Conservation (phyloP, 2,113 vertebrate genomes). For the Morone chrysops region DNA sequence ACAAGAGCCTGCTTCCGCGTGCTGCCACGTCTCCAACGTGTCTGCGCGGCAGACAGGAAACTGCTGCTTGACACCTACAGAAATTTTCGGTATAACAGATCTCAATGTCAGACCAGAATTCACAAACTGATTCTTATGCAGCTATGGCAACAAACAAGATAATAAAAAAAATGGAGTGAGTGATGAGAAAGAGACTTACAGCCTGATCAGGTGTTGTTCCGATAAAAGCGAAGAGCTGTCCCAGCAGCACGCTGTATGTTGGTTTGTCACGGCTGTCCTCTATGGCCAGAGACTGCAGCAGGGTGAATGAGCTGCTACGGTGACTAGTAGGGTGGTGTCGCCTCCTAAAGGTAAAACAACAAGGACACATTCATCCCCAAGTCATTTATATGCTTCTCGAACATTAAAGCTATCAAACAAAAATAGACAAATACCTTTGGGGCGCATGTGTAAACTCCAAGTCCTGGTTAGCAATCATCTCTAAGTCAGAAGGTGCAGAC, state of each 20-base stretch:
- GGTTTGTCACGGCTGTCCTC: conserved; percentile 96
- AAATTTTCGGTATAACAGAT: not conserved
- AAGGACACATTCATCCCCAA: not conserved
- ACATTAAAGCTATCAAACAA: not conserved
- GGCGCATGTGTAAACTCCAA: conserved; percentile 92
- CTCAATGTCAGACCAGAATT: conserved; percentile 12
- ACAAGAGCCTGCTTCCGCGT: conserved; percentile 95
- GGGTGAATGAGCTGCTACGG: conserved; percentile 96
- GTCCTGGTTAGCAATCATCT: conserved; percentile 98
- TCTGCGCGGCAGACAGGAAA: conserved; percentile 96
- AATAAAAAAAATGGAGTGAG: not conserved
- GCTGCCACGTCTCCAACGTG: conserved; percentile 93
- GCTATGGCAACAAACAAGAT: not conserved
- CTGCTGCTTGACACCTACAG: conserved; percentile 95
- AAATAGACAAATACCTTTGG: conserved; percentile 86
- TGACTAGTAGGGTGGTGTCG: conserved; percentile 93
- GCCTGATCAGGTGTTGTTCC: conserved; percentile 97
- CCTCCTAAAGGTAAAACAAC: conserved; percentile 75
- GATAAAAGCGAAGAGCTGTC: conserved; percentile 97
- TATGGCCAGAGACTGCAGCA: conserved; percentile 93
- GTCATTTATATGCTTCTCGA: not conserved
- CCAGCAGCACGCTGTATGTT: conserved; percentile 95
- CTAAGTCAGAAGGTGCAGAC: conserved; percentile 97
- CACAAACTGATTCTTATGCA: not conserved
- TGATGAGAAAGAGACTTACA: conserved; percentile 76